Percentiles rank a stretch among this genome's conserved stretches.
These are phyloP conservation scores for Lepidocolaptes lacrymiger DNA, from an alignment of 2,797 vertebrate species.

Conservation along the genomic window DNA sequence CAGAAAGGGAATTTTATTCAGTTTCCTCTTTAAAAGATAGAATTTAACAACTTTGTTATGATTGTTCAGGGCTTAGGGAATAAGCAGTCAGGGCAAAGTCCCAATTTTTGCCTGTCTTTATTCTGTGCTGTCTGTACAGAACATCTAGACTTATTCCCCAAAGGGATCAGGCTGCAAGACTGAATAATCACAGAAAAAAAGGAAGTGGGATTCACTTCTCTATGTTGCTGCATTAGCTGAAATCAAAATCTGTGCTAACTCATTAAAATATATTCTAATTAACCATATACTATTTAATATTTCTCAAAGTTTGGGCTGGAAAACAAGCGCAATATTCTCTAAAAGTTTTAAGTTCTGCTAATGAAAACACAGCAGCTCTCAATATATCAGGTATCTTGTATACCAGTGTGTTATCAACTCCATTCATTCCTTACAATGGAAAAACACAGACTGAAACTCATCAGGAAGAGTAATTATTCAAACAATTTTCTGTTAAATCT, in stretches of 20 bases:
- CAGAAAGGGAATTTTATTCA: not conserved
- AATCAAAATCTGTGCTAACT: not conserved
- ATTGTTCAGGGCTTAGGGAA: not conserved
- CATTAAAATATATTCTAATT: not conserved
- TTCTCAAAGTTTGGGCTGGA: not conserved
- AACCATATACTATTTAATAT: not conserved
- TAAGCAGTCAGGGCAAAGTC: not conserved
- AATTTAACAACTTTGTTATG: not conserved
- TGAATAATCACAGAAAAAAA: not conserved
- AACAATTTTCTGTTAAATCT: constrained; percentile 36
- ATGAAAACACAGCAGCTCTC: not conserved
- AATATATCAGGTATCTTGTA: not conserved
- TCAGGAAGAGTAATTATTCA: constrained; percentile 28
- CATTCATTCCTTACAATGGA: not conserved
- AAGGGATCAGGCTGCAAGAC: not conserved
- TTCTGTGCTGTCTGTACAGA: not conserved
- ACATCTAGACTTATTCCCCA: not conserved
- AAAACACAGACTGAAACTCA: not conserved
- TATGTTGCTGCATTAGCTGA: not conserved
- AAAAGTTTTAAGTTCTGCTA: not conserved
- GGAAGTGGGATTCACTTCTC: not conserved
- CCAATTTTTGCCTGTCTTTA: not conserved
- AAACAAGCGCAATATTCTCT: not conserved
- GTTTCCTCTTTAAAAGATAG: not conserved
- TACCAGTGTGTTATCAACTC: not conserved